Conservation (phyloP, 2,888 invertebrate genomes). For the Scaptomyza caliginosa region DNA sequence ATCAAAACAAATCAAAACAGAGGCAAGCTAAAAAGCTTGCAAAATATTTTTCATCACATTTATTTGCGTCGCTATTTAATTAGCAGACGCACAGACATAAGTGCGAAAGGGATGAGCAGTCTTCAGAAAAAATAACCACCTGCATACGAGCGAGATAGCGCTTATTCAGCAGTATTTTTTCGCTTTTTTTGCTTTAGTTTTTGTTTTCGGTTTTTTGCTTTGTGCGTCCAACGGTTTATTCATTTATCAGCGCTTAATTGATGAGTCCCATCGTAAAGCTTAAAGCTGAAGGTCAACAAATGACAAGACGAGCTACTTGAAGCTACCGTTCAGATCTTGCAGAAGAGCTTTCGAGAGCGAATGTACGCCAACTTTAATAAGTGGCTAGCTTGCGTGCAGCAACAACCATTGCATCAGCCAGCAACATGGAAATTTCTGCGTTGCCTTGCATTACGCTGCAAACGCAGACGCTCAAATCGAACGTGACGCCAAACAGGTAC, state of each 20-base stretch:
- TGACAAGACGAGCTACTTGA: constrained; percentile 40
- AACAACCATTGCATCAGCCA: constrained; percentile 16
- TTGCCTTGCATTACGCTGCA: constrained; percentile 36
- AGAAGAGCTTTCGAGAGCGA: constrained; percentile 20
- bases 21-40: constrained; percentile 36
- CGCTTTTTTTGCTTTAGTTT: not conserved
- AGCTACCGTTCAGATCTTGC: constrained; percentile 37
- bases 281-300: constrained; percentile 61
- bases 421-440: constrained; percentile 18
- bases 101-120: constrained; percentile 34
- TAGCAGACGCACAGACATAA: constrained; percentile 14
- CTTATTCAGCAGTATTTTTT: constrained; percentile 15
- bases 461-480: not conserved
- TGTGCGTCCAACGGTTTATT: constrained; percentile 39
- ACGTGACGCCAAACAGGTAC: constrained; percentile 29
- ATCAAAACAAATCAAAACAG: constrained; percentile 36
- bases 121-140: constrained; percentile 10
- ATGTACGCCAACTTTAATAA: not conserved
- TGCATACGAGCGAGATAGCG: constrained; percentile 29
- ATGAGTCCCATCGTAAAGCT: constrained; percentile 45
- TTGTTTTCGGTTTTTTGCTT: constrained; percentile 30
- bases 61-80: constrained; percentile 40
- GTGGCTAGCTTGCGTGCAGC: constrained; percentile 4
- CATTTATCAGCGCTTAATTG: constrained; percentile 58
- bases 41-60: constrained; percentile 44